Base-by-base conservation (phyloP, 2,113 vertebrate species). In the Poeciliopsis retropinna region DNA sequence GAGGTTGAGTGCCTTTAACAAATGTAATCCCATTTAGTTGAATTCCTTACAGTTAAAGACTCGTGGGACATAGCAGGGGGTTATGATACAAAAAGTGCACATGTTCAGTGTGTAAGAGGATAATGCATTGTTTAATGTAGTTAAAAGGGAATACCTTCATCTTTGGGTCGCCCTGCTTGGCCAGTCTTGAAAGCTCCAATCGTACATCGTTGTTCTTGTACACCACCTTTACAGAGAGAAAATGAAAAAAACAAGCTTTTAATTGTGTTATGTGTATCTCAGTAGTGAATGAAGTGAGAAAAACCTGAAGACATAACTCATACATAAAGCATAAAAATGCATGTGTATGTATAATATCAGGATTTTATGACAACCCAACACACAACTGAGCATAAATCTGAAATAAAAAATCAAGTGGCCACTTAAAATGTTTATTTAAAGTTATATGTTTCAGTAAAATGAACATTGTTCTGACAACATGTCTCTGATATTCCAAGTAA, bases 201-300 rank as follows among this genome's bases (percentile, higher is more conserved):
- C 98, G 95, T 73, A 99, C 98, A 79, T 99, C 98, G 0, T 99
- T 99, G 93, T 99, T 99, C 94, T 99, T 99, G 92, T 99, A 99
- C 13, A 99, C 97, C 85, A 99, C 98, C 97, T 99, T 93, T 47
- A 93, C 62, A 88, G 17, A 75, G 28, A 32, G 17, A 83, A 75
- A 27, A 75, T 9, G 73, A 10, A 57, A 54, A 54, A 57, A 57
- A 57, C 22, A 11, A 57, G 51, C 8, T 80, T 77, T 28, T 41
- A 31, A 70, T 61, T 1, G 11, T 60, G 13, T 60, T 30, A 54
- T 22, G 22, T 25, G 4, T 54, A 8, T 54, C 22, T 25, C 51
- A 57, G 10, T 11, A 57, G 51, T n/a, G 51, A 57, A 57, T n/a
- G 25, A 4, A 10, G 8, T 57, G 51, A 67, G 60, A 19, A 13